Evolutionary conservation across 2,888 invertebrate species (phyloP).

Genomic region (Furcula furcula): DNA sequence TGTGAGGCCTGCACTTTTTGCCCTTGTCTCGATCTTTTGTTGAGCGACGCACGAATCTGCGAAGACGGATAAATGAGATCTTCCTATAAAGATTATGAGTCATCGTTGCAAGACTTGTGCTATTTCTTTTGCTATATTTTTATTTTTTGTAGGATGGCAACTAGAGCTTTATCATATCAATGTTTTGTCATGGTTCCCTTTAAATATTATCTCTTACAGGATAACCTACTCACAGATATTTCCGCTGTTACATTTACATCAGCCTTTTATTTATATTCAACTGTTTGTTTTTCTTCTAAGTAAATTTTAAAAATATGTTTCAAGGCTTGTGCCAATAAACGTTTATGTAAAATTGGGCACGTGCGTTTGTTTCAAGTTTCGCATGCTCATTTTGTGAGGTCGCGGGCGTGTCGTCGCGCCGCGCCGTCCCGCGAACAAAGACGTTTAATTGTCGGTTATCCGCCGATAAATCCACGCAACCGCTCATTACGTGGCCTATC

Average conservation of each 20-base stretch:
- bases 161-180: no score
- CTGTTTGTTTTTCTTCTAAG: no score
- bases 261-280: no score
- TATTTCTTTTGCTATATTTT: no score
- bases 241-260: no score
- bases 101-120: no score
- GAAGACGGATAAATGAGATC: constrained; percentile 9
- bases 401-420: constrained; percentile 36
- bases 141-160: no score
- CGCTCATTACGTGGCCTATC: constrained; percentile 72
- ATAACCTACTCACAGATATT: no score
- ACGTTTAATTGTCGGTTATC: constrained; percentile 75
- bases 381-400: constrained; percentile 45
- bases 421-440: constrained; percentile 59
- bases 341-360: background rate
- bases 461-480: constrained; percentile 71
- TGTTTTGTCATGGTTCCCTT: no score
- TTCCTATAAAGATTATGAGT: constrained; percentile 13
- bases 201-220: no score
- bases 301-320: no score
- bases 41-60: constrained; percentile 45
- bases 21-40: constrained; percentile 49
- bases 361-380: constrained; percentile 12
- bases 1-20: constrained; percentile 62
- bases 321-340: no score